Percentiles rank a stretch among this genome's conserved stretches.
These are phyloP conservation scores for Trachops cirrhosus DNA, from an alignment of 2,797 vertebrate species.

Conservation along the genomic window DNA sequence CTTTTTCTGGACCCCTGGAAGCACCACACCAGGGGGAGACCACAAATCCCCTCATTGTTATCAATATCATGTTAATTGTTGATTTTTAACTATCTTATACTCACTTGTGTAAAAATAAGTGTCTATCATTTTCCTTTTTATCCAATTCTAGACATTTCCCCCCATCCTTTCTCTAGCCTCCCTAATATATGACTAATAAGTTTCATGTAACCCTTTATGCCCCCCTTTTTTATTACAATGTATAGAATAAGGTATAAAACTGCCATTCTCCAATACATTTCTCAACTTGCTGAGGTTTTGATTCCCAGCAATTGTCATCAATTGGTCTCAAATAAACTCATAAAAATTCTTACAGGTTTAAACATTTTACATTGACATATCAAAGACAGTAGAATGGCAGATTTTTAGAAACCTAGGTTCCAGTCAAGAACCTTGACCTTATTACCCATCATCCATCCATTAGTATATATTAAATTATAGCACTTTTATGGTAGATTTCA, in stretches of 20 bases:
- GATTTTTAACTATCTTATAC: neutral
- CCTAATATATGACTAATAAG: neutral
- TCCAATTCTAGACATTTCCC: neutral
- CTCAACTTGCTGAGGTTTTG: neutral
- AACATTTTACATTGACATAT: too few species aligned
- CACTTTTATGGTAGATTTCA: neutral
- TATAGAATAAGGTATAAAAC: neutral
- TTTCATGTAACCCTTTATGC: neutral
- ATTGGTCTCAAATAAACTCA: neutral
- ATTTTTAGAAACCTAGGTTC: neutral
- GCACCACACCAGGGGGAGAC: neutral
- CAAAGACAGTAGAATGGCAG: neutral
- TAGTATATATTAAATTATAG: neutral
- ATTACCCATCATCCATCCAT: neutral
- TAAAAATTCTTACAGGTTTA: neutral
- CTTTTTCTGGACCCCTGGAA: neutral
- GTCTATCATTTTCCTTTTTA: neutral
- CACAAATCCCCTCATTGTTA: neutral
- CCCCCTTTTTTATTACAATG: neutral
- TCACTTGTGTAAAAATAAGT: neutral
- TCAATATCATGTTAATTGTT: neutral
- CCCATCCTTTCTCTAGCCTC: neutral
- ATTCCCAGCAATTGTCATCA: neutral
- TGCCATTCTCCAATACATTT: neutral
- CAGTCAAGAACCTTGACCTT: neutral